phyloP scores from a whole-genome alignment of 2,888 invertebrate genomes.

The Synanthedon formicaeformis region DNA sequence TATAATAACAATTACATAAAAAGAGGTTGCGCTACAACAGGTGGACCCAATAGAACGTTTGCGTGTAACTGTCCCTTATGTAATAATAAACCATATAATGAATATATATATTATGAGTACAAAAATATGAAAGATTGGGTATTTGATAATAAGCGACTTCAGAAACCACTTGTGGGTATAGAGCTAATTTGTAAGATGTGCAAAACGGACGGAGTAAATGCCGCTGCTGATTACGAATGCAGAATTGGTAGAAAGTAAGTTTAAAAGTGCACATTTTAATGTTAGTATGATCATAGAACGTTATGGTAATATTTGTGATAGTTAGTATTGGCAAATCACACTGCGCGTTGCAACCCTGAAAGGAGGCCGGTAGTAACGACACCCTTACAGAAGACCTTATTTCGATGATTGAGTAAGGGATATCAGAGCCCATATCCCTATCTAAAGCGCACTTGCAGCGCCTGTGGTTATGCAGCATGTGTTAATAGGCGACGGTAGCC shows the following conservation, averaged over 20 bases:
- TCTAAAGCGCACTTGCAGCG: too few species aligned
- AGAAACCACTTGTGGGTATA: slow-evolving; percentile 17
- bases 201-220: slow-evolving; percentile 28
- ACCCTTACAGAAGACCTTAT: too few species aligned
- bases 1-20: slow-evolving; percentile 37
- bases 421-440: too few species aligned
- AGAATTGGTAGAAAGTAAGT: slow-evolving; percentile 33
- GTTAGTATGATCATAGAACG: background rate
- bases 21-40: slow-evolving; percentile 37
- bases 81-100: slow-evolving; percentile 40
- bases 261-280: background rate
- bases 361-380: too few species aligned
- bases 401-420: too few species aligned
- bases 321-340: too few species aligned
- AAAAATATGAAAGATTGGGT: slow-evolving; percentile 35
- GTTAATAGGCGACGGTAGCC: too few species aligned
- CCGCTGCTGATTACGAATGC: slow-evolving; percentile 25
- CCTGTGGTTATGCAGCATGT: too few species aligned
- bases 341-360: too few species aligned
- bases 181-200: slow-evolving; percentile 42
- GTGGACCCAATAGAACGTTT: slow-evolving; percentile 35
- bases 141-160: slow-evolving; percentile 37
- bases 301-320: too few species aligned
- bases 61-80: slow-evolving; percentile 51
- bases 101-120: slow-evolving; percentile 33